Base-by-base conservation (phyloP, 37 sponge, comb jelly and placozoan genomes). In the Aphrocallistes beatrix region DNA sequence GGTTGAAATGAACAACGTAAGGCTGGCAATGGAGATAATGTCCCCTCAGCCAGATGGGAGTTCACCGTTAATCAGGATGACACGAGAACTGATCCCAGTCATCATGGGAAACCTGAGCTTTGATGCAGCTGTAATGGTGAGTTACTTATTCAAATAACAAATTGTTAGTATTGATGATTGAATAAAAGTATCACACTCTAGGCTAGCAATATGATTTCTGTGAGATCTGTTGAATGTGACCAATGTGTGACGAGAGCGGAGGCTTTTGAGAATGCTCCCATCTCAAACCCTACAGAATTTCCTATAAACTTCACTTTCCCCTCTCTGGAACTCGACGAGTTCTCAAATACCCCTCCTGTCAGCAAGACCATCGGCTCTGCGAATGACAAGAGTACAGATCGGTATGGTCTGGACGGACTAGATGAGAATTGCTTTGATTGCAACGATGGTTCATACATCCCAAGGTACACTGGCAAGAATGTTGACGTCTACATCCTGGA, bases 401-500 rank as follows among this genome's bases (percentile, higher is more conserved):
- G 75, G 3, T 60, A 60, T 28, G n/a, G n/a, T 30, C 75, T 60
- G 75, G 75, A 60, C 75, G 75, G 1, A 19, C 10, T 60, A 60
- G 75, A 60, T 8, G 81, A 86, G 25, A 39, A 51, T 39, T 37
- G 86, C 36, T 21, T 69, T n/a, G 38, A n/a, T 0, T 81, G 81
- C n/a, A 38, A 69, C n/a, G 86, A 86, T 38, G 45, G 45, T 1
- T 34, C 42, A 23, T 86, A 39, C 39, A 81, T 30, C 19, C 39
- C 81, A 3, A 37, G 37, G 36, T 81, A 81, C 81, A 86, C 86
- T 21, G 86, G 86, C 1, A 75, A 23, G 36, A 45, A 34, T 3
- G 86, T 86, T 25, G 86, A 86, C 39, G 81, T 86, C 16, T 86
- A 86, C 39, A 37, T 86, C 0, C 81, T 86, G 0, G 86, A 86